Evolutionary conservation across 2,113 vertebrate species (phyloP), one percentile per base, ranked within the genome.

Genomic region (Pelobates fuscus): DNA sequence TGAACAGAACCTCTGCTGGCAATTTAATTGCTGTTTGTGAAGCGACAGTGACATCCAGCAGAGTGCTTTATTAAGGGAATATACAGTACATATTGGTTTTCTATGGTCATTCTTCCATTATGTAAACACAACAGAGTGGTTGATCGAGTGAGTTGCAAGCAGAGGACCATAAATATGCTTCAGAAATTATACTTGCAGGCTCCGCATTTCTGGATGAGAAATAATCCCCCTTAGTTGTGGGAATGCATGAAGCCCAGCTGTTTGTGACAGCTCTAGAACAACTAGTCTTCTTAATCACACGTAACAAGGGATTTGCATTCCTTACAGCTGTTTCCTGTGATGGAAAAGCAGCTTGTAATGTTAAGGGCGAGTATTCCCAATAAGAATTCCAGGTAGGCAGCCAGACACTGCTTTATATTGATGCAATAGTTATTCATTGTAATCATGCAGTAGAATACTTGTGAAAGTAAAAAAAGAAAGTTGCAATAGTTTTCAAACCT

Each of bases 11-110:
- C 67, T 57, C 30, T 58, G 52, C 29, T 70, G 67, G 52, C 67
- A 58, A 52, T 41, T 41, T 70, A 58, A 70, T 70, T 57, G 54
- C 21, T 58, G 67, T 70, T 70, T 70, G 67, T 70, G 52, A 37
- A 43, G 67, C 30, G 41, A 43, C 14, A 58, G 67, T 43, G 54
- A 37, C 26, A 72, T 72, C 59, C 43, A 32, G 26, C 59, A 54
- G 41, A 63, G 70, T 26, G 59, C 59, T 72, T 58, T 68, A 71
- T 46, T 62, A 37, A 30, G 43, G 43, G 27, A 63, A 62, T 26
- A 32, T 63, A 62, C 26, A 54, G 2, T 72, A n/a, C 58, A 20
- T 25, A 43, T 70, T 43, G 20, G 20, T 20, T 25, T 20, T 37
- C 54, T 25, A 63, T 62, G 43, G n/a, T 25, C 44, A 37, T 18